Conservation (phyloP, 2,113 vertebrate genomes). For the Haemorhous mexicanus region DNA sequence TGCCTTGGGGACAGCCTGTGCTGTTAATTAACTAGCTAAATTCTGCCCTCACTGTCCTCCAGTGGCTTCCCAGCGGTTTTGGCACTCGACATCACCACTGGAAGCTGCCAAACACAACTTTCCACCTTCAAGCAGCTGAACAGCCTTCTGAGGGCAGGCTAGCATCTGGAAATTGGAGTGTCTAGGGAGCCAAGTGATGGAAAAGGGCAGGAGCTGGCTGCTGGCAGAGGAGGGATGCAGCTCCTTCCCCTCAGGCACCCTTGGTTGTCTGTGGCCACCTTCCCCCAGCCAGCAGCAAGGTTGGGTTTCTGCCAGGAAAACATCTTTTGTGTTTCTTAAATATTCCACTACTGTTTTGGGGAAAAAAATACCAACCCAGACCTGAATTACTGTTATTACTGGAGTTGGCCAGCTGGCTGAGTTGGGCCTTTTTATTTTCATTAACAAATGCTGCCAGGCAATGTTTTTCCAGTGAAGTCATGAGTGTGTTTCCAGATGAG, state of each 20-base stretch:
- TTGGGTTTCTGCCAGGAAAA: slow-evolving; percentile 6
- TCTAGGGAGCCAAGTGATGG: background rate
- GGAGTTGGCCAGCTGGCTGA: background rate
- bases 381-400: background rate
- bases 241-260: background rate
- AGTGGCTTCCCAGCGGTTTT: background rate
- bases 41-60: background rate
- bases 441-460: background rate
- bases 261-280: background rate
- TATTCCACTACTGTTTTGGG: background rate
- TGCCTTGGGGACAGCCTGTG: background rate
- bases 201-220: background rate
- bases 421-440: background rate
- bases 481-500: background rate
- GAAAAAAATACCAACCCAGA: background rate
- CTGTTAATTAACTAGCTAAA: background rate
- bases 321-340: slow-evolving; percentile 38
- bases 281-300: accelerated
- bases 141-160: background rate
- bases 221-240: background rate
- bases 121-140: background rate
- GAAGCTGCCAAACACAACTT: slow-evolving; percentile 11
- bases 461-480: slow-evolving; percentile 18
- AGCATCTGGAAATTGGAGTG: background rate
- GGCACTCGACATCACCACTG: accelerated